Evolutionary conservation across 2,113 vertebrate genomes (phyloP).

Genomic region (Anolis sagrei): DNA sequence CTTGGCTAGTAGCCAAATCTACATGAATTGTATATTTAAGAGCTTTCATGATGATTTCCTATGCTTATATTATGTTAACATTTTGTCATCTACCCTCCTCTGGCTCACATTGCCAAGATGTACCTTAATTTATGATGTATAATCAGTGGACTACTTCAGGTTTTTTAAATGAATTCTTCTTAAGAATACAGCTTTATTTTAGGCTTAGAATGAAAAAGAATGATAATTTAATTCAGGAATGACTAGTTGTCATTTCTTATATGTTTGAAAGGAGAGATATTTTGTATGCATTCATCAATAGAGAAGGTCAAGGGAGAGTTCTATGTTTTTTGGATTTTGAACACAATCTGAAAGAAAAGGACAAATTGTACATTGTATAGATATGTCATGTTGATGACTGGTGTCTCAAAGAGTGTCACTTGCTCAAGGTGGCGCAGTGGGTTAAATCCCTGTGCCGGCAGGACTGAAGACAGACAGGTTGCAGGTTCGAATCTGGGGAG

Average conservation of each 20-base stretch:
- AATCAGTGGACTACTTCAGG: constrained; percentile 58
- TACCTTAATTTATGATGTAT: constrained; percentile 68
- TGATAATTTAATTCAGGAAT: constrained; percentile 50
- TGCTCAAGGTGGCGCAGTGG: too few species aligned
- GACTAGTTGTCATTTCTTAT: constrained; percentile 56
- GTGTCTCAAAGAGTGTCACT: too few species aligned
- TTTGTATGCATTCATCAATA: constrained; percentile 61
- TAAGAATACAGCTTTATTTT: constrained; percentile 54
- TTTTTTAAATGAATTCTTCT: constrained; percentile 34
- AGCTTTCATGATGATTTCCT: constrained; percentile 66
- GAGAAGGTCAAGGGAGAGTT: constrained; percentile 53
- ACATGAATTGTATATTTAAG: constrained; percentile 61
- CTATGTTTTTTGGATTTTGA: constrained; percentile 33
- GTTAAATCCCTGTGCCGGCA: too few species aligned
- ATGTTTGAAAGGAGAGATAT: constrained; percentile 55
- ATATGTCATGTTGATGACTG: constrained; percentile 42
- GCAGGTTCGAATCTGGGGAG: too few species aligned
- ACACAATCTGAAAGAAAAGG: not conserved
- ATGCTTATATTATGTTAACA: constrained; percentile 63
- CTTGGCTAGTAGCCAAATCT: constrained; percentile 51
- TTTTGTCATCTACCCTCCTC: constrained; percentile 63
- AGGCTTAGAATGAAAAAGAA: constrained; percentile 60
- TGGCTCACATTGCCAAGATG: constrained; percentile 57
- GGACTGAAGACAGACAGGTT: too few species aligned
- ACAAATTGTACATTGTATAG: constrained; percentile 43